Base-by-base conservation (phyloP, 2,888 invertebrate genomes). In the Melitaea athalia region DNA sequence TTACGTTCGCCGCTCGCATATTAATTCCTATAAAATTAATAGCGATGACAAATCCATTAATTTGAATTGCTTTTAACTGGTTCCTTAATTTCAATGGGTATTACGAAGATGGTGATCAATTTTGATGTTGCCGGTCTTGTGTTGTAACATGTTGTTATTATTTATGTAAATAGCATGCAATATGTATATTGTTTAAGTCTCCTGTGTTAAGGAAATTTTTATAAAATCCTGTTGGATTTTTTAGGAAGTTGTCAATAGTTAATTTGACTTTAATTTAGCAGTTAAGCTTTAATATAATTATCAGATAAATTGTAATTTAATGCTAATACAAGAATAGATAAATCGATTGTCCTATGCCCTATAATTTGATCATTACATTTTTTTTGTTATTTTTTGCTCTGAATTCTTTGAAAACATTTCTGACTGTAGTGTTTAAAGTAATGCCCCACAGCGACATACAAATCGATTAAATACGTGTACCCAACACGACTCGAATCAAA, bases 11-110 rank as follows among this genome's bases (percentile, higher is more conserved):
- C 92, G 92, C 89, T 85, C 87, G 91, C 85, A 85, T 88, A 91
- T 91, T 91, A 87, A 91, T 91, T 91, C 87, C 90, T 87, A 89
- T 88, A 87, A 89, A 91, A 91, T 90, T 91, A 91, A 92, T 92
- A 89, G 88, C 91, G 89, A 90, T 91, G 92, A 91, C 92, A 92
- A 92, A 92, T 90, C 87, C 89, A 91, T 92, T 92, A 89, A 89
- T 88, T 87, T 81, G 81, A 86, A 91, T 89, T 83, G 89, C 85
- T 84, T 80, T 81, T 79, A 84, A 86, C 86, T 78, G 78, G 79
- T 78, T 78, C 75, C 70, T 64, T 63, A 72, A 64, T 67, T 63
- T 68, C 62, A 55, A 68, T 69, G 53, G 59, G 59, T 64, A 59
- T 59, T 59, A 59, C 38, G 7, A 65, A n/a, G 31, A 59, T 50